Conservation (phyloP, 2,797 vertebrate genomes). For the Urocyon cinereoargenteus region DNA sequence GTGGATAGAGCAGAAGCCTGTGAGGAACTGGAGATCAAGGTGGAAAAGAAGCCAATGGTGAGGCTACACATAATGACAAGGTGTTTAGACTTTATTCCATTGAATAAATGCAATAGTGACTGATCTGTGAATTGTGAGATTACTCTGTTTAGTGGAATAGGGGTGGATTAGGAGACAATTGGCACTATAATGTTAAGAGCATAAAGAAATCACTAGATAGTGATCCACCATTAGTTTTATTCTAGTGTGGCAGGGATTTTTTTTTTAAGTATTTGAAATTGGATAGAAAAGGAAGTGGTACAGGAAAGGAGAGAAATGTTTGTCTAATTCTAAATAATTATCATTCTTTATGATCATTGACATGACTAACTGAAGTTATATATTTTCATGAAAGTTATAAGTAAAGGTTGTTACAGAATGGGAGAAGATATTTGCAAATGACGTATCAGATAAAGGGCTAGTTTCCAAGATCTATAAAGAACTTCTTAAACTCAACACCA, state of each 20-base stretch:
- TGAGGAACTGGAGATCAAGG: neutral
- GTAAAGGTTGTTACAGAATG: neutral
- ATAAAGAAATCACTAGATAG: neutral
- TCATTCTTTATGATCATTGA: neutral
- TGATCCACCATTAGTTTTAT: neutral
- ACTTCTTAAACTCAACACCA: too few relatives aligned
- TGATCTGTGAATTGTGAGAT: neutral
- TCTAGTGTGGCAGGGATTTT: neutral
- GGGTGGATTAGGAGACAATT: neutral
- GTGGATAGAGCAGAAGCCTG: neutral
- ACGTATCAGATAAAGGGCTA: too few relatives aligned
- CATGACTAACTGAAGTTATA: neutral
- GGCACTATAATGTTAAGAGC: neutral
- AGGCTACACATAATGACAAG: neutral
- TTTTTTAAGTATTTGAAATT: neutral
- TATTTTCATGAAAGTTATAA: neutral
- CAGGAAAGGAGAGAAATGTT: neutral
- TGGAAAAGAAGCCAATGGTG: neutral
- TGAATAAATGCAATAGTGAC: neutral
- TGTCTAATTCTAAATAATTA: conserved; percentile 41
- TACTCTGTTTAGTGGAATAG: neutral
- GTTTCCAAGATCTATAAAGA: too few relatives aligned
- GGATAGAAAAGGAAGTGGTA: neutral
- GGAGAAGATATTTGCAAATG: too few relatives aligned
- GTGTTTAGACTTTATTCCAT: neutral